Base-by-base conservation (phyloP, 2,113 vertebrate species). In the Cranoglanis bouderius region DNA sequence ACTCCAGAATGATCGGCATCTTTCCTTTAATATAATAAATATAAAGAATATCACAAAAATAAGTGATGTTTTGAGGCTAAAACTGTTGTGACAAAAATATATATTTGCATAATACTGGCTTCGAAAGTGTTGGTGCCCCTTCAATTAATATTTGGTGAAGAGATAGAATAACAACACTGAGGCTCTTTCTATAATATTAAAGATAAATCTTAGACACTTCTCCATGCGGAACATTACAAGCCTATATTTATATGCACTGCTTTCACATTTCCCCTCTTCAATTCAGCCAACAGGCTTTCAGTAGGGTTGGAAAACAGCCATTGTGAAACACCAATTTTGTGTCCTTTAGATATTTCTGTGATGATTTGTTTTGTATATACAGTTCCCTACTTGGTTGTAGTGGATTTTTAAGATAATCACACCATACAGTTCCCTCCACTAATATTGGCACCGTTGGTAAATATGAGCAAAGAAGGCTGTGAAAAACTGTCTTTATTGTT, bases 231-330 rank as follows among this genome's bases (percentile, higher is more conserved):
- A 38, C 16, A 38, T 38, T 72, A 72, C 32, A 43, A 75, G 38
- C 72, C 43, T 78, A 2, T 78, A 16, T 75, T 75, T 74, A 74
- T 74, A 38, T 74, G 40, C 70, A 74, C 70, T 74, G 70, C 40
- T 85, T 85, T n/a, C n/a, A 7, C 65, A 35, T 35, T 70, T 85
- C 29, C 43, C 19, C 49, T 70, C 65, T 51, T 55, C 32, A 74
- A 21, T 40, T 74, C 40, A 75, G 38, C 40, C 9, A 21, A 10
- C 0, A 5, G 21, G 2, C 9, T 75, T 75, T 75, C 8, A 43
- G 9, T 43, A 40, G 16, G 35, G 6, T 72, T 38, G 65, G 35
- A 70, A 70, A n/a, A 16, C 65, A 70, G 29, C 61, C 7, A 10
- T n/a, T 29, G 9, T 29, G 29, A 16, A 70, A 35, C n/a, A 70